phyloP scores from a whole-genome alignment of 2,113 vertebrate genomes.

The Struthidea cinerea region DNA sequence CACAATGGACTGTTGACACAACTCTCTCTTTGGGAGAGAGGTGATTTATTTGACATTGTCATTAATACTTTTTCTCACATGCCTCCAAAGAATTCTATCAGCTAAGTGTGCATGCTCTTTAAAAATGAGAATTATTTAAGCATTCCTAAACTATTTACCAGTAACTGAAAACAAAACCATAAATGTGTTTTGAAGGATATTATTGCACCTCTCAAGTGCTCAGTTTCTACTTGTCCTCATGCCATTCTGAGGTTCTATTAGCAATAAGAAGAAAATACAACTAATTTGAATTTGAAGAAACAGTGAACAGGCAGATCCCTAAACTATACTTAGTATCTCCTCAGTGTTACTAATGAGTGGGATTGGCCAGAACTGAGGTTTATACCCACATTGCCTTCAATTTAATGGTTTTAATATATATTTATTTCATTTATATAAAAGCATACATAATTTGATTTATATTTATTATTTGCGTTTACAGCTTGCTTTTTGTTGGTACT shows the following conservation, averaged over 20 bases:
- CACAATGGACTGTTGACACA: neutral
- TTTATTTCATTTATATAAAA: neutral
- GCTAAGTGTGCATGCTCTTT: neutral
- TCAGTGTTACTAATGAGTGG: rapidly evolving
- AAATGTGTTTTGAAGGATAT: neutral
- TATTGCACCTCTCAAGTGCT: neutral
- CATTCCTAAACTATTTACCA: neutral
- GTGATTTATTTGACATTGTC: neutral
- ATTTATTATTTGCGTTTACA: neutral
- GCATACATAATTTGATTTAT: neutral
- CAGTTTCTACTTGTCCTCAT: neutral
- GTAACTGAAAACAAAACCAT: neutral
- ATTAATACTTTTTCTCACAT: neutral
- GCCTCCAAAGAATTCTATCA: neutral
- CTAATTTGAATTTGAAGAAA: neutral
- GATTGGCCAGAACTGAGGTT: neutral
- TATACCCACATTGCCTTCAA: neutral
- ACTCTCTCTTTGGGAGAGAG: neutral
- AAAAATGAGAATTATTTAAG: neutral
- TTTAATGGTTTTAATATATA: neutral
- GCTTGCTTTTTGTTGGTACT: neutral
- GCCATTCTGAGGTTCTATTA: neutral
- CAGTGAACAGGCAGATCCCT: neutral
- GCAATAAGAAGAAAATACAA: neutral
- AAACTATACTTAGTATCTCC: neutral